Evolutionary conservation across 2,888 invertebrate species (phyloP), one percentile per base, ranked within the genome.

Genomic region (Leucania comma): DNA sequence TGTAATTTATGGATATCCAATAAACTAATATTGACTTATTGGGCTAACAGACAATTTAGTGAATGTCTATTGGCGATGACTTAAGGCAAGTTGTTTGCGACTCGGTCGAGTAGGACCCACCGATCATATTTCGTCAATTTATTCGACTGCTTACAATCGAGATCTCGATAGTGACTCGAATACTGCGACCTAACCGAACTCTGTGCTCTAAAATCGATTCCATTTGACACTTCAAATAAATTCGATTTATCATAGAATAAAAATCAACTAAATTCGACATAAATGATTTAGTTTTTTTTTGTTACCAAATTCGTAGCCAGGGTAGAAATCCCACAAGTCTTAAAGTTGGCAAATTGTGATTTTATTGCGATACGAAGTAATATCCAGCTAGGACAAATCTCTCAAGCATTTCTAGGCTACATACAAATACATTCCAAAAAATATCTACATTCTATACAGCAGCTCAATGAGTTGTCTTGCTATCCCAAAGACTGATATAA

Each of bases 21-120:
- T 38, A 38, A 46, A 53, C 22, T 72, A 72, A 35, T 61, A 81
- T 61, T 72, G 71, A 67, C 53, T 46, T 72, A 76, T 75, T 51
- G 3, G 54, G 35, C 54, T 65, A 58, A 72, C 60, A 67, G 53
- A 77, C 64, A 61, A 81, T 78, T 78, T 81, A 26, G 32, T 63
- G 12, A 60, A 60, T 61, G 60, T 72, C 64, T 65, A 62, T 51
- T 61, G 72, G 56, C 67, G 53, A 63, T 64, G 57, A 78, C 54
- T 72, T 38, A 38, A 72, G 67, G 78, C 72, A 79, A 81, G 72
- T 71, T 64, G 46, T 46, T 1, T 29, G 48, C 32, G 57, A 69
- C 58, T 76, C 29, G 3, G 61, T 50, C 53, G 48, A 50, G 3
- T n/a, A 50, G 29, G 32, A 50, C 24, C 38, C 20, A 35, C 46